A percentile compares a stretch with the other conserved stretches of the same genome.
These are phyloP conservation scores for Serrognathus titanus DNA, from an alignment of 2,888 invertebrate species.

Conservation along the genomic window DNA sequence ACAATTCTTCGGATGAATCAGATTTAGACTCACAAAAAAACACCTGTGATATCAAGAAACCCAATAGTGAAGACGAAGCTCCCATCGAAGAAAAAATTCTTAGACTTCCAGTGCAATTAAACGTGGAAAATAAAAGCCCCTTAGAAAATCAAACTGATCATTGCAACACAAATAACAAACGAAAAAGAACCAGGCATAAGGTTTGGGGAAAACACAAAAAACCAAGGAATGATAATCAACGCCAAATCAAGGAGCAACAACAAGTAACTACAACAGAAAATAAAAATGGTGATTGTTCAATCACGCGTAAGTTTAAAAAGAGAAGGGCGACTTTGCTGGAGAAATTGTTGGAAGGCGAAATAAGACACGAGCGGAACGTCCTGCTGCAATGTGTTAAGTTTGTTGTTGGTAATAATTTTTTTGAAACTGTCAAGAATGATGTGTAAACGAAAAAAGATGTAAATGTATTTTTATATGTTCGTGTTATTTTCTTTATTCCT, in stretches of 20 bases:
- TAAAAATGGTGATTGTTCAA: conserved; percentile 22
- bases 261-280: not conserved
- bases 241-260: not conserved
- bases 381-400: conserved; percentile 82
- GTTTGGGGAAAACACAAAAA: conserved; percentile 18
- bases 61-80: conserved; percentile 47
- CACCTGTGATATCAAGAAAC: not conserved
- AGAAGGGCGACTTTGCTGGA: conserved; percentile 60
- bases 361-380: conserved; percentile 81
- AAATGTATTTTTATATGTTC: not conserved
- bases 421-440: conserved; percentile 36
- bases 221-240: not conserved
- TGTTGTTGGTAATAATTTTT: conserved; percentile 75
- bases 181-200: conserved; percentile 29
- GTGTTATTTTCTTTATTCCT: not conserved
- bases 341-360: conserved; percentile 71
- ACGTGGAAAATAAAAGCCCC: not conserved
- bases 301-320: conserved; percentile 33
- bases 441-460: not conserved
- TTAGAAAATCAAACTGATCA: conserved; percentile 4
- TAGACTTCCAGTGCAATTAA: conserved; percentile 36
- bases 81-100: conserved; percentile 52
- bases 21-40: conserved; percentile 28
- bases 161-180: conserved; percentile 14
- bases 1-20: conserved; percentile 55